Evolutionary conservation across 2,888 invertebrate genomes (phyloP), one percentile per base, ranked within the genome.

Genomic region (Ophion costatus): DNA sequence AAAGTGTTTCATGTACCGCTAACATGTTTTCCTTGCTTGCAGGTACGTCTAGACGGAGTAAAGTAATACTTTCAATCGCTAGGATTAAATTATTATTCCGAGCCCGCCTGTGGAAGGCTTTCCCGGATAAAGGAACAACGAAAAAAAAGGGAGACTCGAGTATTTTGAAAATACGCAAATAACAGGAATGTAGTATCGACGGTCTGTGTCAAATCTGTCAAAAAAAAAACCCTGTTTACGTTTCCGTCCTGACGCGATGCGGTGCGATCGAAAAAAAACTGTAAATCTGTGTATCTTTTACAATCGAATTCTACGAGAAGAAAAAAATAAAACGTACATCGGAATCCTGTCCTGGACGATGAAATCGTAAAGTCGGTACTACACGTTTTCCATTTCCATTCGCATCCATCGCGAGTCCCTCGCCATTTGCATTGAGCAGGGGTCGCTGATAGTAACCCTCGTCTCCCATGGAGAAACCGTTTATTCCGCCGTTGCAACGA

Each of bases 331-430:
- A 94, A 90, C 95, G 94, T 94, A 96, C 96, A 92, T 96, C 96
- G 22, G 96, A 96, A 94, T 96, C 96, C 93, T 96, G 96, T 92
- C 96, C 95, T 91, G 96, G 96, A 91, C 96, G 95, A 89, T 96
- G 95, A 88, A 95, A 94, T 84, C 95, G 94, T 88, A 96, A 93
- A 92, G 95, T 96, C 74, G 94, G 94, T 90, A 95, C 94, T 87
- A 95, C 95, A 56, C 95, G 95, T 92, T 96, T 96, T 86, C 96
- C 96, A 93, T 95, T 95, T 73, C 94, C 95, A 92, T 95, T 95
- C 82, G 94, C 93, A 92, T 95, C 95, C 94, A 95, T 95, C 86
- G 87, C 80, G 73, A 85, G 64, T 73, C 66, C 61, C 76, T 86
- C 87, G 84, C 87, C 88, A 87, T 87, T 85, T 78, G 82, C 74